A percentile compares a stretch with the other conserved stretches of the same genome.
These are phyloP conservation scores for Noctua pronuba DNA, from an alignment of 2,888 invertebrate species.

Conservation along the genomic window DNA sequence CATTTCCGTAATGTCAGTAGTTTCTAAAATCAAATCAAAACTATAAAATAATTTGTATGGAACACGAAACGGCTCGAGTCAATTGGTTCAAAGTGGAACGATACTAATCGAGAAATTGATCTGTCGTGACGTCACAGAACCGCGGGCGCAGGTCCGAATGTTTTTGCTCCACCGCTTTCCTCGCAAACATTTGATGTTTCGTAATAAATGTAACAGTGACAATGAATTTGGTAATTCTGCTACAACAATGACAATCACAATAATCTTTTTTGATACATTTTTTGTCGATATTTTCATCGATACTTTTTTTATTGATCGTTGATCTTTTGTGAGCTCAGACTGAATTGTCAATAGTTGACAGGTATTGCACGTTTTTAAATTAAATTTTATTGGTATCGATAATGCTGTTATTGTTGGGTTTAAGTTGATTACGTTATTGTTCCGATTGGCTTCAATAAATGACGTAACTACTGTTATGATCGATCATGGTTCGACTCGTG, in stretches of 20 bases:
- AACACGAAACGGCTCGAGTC: conserved; percentile 58
- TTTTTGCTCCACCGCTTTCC: conserved; percentile 76
- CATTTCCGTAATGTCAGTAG: conserved; percentile 56
- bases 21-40: conserved; percentile 63
- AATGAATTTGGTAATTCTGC: conserved; percentile 67
- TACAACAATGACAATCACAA: conserved; percentile 53
- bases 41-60: conserved; percentile 54
- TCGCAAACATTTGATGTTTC: conserved; percentile 72
- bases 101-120: conserved; percentile 72
- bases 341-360: conserved; percentile 50
- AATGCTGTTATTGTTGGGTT: conserved; percentile 38
- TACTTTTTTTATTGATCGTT: conserved; percentile 41
- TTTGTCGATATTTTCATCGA: conserved; percentile 37
- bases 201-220: conserved; percentile 75
- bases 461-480: conserved; percentile 9
- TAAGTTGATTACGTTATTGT: conserved; percentile 30
- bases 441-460: conserved; percentile 6
- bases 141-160: conserved; percentile 45
- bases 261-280: conserved; percentile 25
- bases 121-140: conserved; percentile 69
- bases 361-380: conserved; percentile 46
- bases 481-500: not conserved
- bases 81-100: conserved; percentile 64
- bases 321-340: conserved; percentile 35
- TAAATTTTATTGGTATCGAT: conserved; percentile 40